These are phyloP conservation scores for Meriones psammophilus DNA, from an alignment of 2,797 vertebrate species.

Conservation along the genomic window DNA sequence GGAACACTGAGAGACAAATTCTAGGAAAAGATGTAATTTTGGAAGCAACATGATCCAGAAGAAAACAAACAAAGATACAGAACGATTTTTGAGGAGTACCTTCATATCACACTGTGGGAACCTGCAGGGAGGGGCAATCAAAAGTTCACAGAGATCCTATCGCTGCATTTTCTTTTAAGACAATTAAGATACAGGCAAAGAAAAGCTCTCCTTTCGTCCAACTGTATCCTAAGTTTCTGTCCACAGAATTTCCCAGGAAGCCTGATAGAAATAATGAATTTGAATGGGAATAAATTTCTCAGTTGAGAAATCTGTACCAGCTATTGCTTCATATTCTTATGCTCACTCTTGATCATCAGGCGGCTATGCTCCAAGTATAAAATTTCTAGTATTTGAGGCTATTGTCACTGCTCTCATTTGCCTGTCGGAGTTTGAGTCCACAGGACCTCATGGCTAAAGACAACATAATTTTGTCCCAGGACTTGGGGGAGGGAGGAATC, in stretches of 20 bases:
- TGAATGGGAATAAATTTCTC: slow-evolving; percentile 26
- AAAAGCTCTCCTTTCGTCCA: neutral
- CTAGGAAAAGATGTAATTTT: slow-evolving; percentile 56
- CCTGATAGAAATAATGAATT: slow-evolving; percentile 34
- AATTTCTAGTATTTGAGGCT: slow-evolving; percentile 71
- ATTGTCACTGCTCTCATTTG: neutral
- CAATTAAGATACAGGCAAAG: neutral
- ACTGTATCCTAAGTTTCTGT: slow-evolving; percentile 21
- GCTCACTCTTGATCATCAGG: slow-evolving; percentile 56
- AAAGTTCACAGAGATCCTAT: slow-evolving; percentile 1
- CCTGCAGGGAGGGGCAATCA: slow-evolving; percentile 6
- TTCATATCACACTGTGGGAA: neutral
- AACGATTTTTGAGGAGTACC: slow-evolving; percentile 16
- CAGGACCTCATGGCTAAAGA: neutral
- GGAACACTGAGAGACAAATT: slow-evolving; percentile 60
- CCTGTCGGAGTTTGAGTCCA: neutral
- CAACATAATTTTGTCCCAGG: neutral
- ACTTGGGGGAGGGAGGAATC: neutral
- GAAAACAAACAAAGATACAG: slow-evolving; percentile 57
- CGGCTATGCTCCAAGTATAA: slow-evolving; percentile 49
- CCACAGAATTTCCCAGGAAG: slow-evolving; percentile 19
- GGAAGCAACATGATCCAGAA: slow-evolving; percentile 9
- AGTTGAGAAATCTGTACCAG: slow-evolving; percentile 7
- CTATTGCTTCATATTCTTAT: slow-evolving; percentile 1
- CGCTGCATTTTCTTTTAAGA: slow-evolving; percentile 50